Evolutionary conservation across 1,140 invertebrate species (phyloP).

Genomic region (Lithobius niger): DNA sequence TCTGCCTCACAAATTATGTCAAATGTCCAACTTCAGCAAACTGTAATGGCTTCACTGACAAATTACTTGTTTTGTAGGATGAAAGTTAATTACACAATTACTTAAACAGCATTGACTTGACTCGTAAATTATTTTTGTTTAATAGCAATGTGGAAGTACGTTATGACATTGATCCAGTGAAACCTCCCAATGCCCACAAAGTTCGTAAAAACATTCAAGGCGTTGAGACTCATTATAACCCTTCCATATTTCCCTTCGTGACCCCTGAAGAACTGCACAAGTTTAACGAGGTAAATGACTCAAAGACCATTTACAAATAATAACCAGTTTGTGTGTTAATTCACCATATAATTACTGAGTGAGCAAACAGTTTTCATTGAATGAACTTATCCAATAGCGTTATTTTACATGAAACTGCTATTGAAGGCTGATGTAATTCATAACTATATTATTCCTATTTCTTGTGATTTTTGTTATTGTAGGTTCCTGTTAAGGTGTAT

Average conservation of each 20-base stretch:
- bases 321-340: no score
- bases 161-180: neutral
- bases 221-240: neutral
- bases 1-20: no score
- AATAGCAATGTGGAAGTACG: constrained; percentile 8
- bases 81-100: neutral
- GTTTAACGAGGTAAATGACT: neutral
- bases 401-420: no score
- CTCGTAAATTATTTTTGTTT: constrained; percentile 3
- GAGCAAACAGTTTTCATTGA: no score
- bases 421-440: no score
- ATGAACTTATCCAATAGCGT: no score
- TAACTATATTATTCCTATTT: neutral
- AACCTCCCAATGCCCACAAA: neutral
- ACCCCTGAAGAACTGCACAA: neutral
- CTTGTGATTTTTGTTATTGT: neutral
- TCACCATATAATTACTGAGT: no score
- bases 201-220: neutral
- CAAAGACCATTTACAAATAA: no score
- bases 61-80: neutral
- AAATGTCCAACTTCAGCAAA: no score
- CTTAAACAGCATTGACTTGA: neutral
- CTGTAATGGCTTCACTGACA: no score
- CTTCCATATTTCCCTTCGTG: neutral
- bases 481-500: neutral